Base-by-base conservation (phyloP, 1,140 invertebrate genomes). In the Aphelinus certus region DNA sequence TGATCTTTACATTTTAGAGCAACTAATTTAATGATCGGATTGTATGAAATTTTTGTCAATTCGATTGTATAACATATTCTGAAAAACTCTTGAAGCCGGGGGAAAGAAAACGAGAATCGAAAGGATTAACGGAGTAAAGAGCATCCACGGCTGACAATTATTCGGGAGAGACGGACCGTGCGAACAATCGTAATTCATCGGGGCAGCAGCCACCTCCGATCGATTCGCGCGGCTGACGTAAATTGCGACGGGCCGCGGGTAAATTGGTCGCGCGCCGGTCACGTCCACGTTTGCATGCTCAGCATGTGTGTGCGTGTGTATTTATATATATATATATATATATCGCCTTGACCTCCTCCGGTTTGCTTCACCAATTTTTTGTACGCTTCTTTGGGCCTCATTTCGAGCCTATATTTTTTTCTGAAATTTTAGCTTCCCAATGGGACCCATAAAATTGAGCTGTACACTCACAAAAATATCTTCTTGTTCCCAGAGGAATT, bases 211-310 rank as follows among this genome's bases (percentile, higher is more conserved):
- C 51, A 53, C 51, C 4, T 6, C 51, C 51, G 79, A 79, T 79
- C 79, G 78, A 81, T 72, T 76, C 68, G 55, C 77, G 83, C 83
- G 81, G 81, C 81, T 85, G 84, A 86, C 85, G 83, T 84, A 84
- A 85, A 86, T 85, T 84, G 84, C 83, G 79, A 83, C 79, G 80
- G 81, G 75, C 78, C 79, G 77, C 78, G 26, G 26, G 78, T 79
- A 80, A 79, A 79, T 79, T 79, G 76, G 72, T 82, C 78, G 78
- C 78, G 75, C 82, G 83, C 81, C 81, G 81, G 82, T 85, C 83
- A 84, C 83, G 80, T 83, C 53, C 26, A 26, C 26, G 26, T 26
- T 26, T 26, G 26, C 26, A 26, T 26, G 26, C 26, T 26, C 26
- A 26, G 26, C 26, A 26, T 26, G 26, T 26, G 26, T 26, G 26